Evolutionary conservation across 2,113 vertebrate genomes (phyloP).

Genomic region (Hyperoodon ampullatus): DNA sequence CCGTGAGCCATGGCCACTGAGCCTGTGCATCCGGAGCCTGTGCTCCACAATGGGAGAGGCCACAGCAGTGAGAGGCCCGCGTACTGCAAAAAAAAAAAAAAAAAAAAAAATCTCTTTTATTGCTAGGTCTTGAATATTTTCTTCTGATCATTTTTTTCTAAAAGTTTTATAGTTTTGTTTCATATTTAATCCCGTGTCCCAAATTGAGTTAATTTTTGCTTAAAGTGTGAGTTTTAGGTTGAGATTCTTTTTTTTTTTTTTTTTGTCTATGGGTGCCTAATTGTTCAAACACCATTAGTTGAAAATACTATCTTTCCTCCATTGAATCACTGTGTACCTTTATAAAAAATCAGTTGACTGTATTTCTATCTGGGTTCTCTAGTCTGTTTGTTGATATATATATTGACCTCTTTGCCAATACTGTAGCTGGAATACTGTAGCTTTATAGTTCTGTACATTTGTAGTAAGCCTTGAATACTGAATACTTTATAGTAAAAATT

Average conservation of each 20-base stretch:
- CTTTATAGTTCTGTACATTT: background rate
- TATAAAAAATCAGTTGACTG: background rate
- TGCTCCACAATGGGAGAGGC: too few relatives aligned
- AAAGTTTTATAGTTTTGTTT: background rate
- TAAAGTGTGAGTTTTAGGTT: background rate
- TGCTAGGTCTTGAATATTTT: background rate
- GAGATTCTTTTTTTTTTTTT: too few relatives aligned
- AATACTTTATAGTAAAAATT: background rate
- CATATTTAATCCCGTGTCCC: background rate
- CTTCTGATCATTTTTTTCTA: background rate
- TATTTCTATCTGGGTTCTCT: background rate
- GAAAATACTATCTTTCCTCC: background rate
- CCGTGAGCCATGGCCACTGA: too few relatives aligned
- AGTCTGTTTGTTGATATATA: background rate
- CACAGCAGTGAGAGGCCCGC: too few relatives aligned
- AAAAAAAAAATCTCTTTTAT: background rate
- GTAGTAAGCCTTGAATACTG: background rate
- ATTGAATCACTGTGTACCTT: background rate
- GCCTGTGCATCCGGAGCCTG: too few relatives aligned
- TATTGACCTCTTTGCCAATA: background rate
- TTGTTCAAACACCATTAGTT: too few relatives aligned
- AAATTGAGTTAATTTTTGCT: conserved; percentile 11
- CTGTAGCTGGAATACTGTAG: background rate
- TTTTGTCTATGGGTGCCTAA: background rate
- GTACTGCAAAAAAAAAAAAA: too few relatives aligned